Evolutionary conservation across 2,797 vertebrate genomes (phyloP).

Genomic region (Eulemur coronatus): DNA sequence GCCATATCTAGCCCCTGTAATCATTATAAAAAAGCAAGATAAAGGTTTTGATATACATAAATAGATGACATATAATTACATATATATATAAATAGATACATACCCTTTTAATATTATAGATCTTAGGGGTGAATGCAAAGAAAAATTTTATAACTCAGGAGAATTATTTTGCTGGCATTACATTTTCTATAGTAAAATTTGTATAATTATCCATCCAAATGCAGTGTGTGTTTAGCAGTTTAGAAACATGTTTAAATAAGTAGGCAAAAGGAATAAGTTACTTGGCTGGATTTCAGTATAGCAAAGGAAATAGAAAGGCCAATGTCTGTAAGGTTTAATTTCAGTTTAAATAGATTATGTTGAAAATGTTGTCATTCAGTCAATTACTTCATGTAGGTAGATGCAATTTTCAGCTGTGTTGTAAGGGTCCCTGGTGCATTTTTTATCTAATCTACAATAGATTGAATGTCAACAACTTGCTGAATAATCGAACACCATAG

Average conservation of each 20-base stretch:
- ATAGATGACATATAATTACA: not conserved
- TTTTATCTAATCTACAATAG: constrained; percentile 69
- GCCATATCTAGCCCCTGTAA: not conserved
- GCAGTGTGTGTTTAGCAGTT: constrained; percentile 10
- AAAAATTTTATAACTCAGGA: not conserved
- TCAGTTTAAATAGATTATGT: constrained; percentile 75
- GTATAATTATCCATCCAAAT: constrained; percentile 31
- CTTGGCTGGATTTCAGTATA: constrained; percentile 56
- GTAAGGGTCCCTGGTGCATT: constrained; percentile 62
- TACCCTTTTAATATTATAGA: not conserved
- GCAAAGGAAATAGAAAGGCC: constrained; percentile 12
- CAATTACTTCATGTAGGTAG: constrained; percentile 75
- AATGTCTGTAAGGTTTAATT: constrained; percentile 76
- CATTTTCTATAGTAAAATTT: constrained; percentile 45
- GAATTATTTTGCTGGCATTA: constrained; percentile 16
- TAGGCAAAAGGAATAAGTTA: not conserved
- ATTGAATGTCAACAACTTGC: constrained; percentile 69
- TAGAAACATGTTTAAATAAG: constrained; percentile 49
- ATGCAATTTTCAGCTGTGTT: constrained; percentile 74
- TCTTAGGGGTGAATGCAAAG: not conserved
- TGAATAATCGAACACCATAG: constrained; percentile 61
- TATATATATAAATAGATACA: not conserved
- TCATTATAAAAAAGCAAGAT: not conserved
- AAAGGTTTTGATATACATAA: not conserved
- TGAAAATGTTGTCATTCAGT: constrained; percentile 75